Evolutionary conservation across 2,888 invertebrate species (phyloP).

Genomic region (Hymenopus coronatus): DNA sequence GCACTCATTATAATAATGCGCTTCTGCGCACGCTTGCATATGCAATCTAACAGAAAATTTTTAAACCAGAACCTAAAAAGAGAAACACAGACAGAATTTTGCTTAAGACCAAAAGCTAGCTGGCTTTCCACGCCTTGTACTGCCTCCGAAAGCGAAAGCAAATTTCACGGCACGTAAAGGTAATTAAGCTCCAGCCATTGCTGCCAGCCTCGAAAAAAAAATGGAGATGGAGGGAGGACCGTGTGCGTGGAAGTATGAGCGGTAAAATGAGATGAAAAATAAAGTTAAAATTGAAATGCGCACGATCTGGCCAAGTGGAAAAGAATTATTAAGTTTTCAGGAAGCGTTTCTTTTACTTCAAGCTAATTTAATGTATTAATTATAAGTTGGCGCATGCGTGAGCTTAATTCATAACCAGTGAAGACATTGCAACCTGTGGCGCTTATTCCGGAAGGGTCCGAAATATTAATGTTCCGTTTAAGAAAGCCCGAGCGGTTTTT

Average conservation of each 20-base stretch:
- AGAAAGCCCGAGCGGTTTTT: no score
- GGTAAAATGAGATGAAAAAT: not conserved
- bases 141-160: not conserved
- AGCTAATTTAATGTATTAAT: not conserved
- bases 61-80: no score
- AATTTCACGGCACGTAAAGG: not conserved
- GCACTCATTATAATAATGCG: no score
- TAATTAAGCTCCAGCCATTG: not conserved
- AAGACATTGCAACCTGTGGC: not conserved
- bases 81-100: no score
- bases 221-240: not conserved
- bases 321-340: not conserved
- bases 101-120: no score
- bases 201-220: not conserved
- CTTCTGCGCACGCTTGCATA: no score
- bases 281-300: not conserved
- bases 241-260: not conserved
- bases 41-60: no score
- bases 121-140: no score
- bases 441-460: not conserved
- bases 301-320: not conserved
- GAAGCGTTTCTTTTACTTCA: not conserved
- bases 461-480: no score
- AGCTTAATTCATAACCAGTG: not conserved
- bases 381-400: not conserved